Percentiles rank a stretch among this genome's conserved stretches.
These are phyloP conservation scores for Desoria tigrina DNA, from an alignment of 2,888 invertebrate species.

Conservation along the genomic window DNA sequence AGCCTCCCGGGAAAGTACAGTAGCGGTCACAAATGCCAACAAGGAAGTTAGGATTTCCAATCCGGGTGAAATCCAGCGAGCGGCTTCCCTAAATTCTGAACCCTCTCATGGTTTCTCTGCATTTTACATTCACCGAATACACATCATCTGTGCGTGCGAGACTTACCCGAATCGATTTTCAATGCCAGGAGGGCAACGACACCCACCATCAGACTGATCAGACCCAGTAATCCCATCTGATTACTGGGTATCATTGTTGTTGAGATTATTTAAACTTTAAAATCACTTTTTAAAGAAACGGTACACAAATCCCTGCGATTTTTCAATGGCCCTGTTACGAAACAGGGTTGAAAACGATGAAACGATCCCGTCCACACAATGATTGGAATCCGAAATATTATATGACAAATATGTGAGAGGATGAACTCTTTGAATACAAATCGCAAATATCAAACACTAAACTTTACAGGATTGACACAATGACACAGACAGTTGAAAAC, in stretches of 20 bases:
- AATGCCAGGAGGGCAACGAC: slow-evolving; percentile 53
- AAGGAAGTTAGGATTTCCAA: background rate
- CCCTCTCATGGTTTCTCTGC: background rate
- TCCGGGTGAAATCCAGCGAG: background rate
- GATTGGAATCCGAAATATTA: too few species aligned
- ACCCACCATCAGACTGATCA: slow-evolving; percentile 46
- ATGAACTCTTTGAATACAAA: too few species aligned
- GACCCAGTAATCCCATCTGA: slow-evolving; percentile 38
- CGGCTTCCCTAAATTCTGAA: slow-evolving; percentile 2
- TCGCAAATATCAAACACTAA: too few species aligned
- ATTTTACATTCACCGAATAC: background rate
- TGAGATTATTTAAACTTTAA: background rate
- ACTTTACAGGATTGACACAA: too few species aligned
- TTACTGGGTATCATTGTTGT: slow-evolving; percentile 27
- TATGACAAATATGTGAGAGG: too few species aligned
- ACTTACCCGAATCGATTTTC: slow-evolving; percentile 53
- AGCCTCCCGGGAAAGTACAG: too few species aligned
- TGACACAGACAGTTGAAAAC: too few species aligned
- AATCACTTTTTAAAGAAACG: background rate
- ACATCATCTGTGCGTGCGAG: background rate
- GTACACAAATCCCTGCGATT: background rate
- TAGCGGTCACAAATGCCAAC: background rate
- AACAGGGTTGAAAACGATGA: background rate
- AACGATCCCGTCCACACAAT: background rate
- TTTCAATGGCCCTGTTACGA: background rate